Percentiles rank a stretch among this genome's conserved stretches.
Conservation (phyloP, 2,797 vertebrate species). For the Podargus strigoides region DNA sequence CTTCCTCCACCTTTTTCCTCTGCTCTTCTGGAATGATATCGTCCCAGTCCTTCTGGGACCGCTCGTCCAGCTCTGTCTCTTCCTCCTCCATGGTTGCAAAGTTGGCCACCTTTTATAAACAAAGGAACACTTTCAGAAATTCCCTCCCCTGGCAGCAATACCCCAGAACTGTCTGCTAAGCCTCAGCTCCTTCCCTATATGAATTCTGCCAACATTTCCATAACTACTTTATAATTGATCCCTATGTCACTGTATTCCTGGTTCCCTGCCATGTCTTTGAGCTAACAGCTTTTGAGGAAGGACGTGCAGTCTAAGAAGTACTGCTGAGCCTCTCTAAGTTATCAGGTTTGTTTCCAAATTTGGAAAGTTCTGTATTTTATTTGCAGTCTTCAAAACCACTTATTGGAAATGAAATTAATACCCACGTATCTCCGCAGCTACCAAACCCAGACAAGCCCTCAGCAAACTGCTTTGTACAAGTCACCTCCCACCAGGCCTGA, state of each 20-base stretch:
- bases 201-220: constrained; percentile 30
- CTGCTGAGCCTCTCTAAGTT: constrained; percentile 8
- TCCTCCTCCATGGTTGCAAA: constrained; percentile 96
- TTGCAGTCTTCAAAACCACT: not conserved
- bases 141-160: not conserved
- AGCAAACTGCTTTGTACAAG: not conserved
- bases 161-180: constrained; percentile 1
- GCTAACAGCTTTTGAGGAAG: constrained; percentile 24
- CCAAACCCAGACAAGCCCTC: not conserved
- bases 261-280: not conserved
- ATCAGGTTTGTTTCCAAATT: constrained; percentile 4
- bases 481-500: not conserved
- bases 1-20: constrained; percentile 90
- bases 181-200: not conserved
- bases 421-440: not conserved
- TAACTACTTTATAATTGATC: constrained; percentile 31
- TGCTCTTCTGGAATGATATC: constrained; percentile 96
- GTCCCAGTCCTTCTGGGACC: constrained; percentile 85
- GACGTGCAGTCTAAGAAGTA: constrained; percentile 21
- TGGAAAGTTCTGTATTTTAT: constrained; percentile 2
- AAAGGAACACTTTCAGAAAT: not conserved
- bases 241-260: constrained; percentile 12
- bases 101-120: constrained; percentile 88
- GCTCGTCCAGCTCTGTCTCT: constrained; percentile 84
- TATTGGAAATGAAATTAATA: not conserved